These are phyloP conservation scores for Morone saxatilis DNA, from an alignment of 2,113 vertebrate genomes.

Conservation along the genomic window DNA sequence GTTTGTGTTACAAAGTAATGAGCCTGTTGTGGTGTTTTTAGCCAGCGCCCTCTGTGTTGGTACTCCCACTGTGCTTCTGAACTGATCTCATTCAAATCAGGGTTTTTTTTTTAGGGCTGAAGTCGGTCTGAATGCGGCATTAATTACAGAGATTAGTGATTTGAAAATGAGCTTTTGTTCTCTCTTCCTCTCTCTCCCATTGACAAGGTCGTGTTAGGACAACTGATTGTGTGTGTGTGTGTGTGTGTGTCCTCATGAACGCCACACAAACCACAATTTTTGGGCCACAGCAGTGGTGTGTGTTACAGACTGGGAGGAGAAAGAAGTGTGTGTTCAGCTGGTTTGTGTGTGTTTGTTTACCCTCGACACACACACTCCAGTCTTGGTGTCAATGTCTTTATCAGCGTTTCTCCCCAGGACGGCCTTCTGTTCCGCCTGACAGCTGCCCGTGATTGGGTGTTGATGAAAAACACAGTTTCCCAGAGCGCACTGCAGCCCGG, in stretches of 20 bases:
- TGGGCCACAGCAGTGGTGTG: neutral
- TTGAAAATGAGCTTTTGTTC: neutral
- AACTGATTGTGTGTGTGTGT: neutral
- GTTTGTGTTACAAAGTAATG: too few species aligned
- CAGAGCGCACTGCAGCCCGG: constrained; percentile 54
- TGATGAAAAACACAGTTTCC: constrained; percentile 67
- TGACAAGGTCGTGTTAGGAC: constrained; percentile 15
- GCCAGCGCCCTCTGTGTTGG: too few species aligned
- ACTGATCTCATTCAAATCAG: too few species aligned
- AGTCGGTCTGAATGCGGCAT: neutral
- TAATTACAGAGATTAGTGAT: neutral
- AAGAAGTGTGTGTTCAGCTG: neutral
- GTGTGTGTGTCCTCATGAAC: neutral
- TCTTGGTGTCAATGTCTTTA: constrained; percentile 52
- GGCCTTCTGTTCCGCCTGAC: constrained; percentile 51
- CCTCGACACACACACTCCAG: neutral
- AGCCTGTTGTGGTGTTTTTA: too few species aligned
- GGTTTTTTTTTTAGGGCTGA: neutral
- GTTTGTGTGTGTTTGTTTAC: constrained; percentile 26
- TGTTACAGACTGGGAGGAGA: constrained; percentile 5
- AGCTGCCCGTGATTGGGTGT: constrained; percentile 59
- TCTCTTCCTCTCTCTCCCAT: neutral
- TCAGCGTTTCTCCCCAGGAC: constrained; percentile 31
- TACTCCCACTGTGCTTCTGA: too few species aligned
- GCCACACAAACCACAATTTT: neutral